Base-by-base conservation (phyloP, 2,888 invertebrate genomes). In the Artemia sinica region DNA sequence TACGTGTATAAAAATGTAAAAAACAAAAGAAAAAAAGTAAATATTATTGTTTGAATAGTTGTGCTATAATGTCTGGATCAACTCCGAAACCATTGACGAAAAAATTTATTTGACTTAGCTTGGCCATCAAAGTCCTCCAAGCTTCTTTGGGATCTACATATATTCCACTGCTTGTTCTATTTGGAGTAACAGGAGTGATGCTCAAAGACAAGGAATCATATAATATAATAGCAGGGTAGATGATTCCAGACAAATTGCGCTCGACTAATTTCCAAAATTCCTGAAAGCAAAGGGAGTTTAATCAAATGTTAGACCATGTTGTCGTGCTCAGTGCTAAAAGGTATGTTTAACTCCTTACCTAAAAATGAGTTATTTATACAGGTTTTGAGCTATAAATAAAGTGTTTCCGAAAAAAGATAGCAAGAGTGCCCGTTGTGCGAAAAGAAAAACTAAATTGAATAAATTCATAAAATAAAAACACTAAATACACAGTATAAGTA, bases 141-240 rank as follows among this genome's bases (percentile, higher is more conserved):
- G 82, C 86, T 73, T 81, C 75, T 70, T 76, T 75, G 41, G 76
- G 76, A 11, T 75, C 75, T 14, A 72, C 69, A 11, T 72, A 70
- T 11, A 51, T 68, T 12, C 63, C 14, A 11, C 50, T 58, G 12
- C 50, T 66, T 28, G 52, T 66, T 58, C 58, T n/a, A 18, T n/a
- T 18, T 18, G 14, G n/a, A 18, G 58, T n/a, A 8, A 58, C 8
- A 8, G 18, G n/a, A n/a, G 14, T 18, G 18, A 8, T 58, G 10
- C 58, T 58, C n/a, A 58, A n/a, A 14, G 58, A 18, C 79, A 69
- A 80, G 77, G 91, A 93, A 77, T 95, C 94, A 78, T 94, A 91
- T 76, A 95, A 94, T 72, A 96, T 78, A 67, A 96, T 85, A 0
- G 94, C 94, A 0, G 92, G 89, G 11, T 95, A 89, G 70, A 94